Evolutionary conservation across 35 echinoderm and acorn worm genomes (phyloP), one percentile per base, ranked within the genome.

Genomic region (Apostichopus parvimensis): DNA sequence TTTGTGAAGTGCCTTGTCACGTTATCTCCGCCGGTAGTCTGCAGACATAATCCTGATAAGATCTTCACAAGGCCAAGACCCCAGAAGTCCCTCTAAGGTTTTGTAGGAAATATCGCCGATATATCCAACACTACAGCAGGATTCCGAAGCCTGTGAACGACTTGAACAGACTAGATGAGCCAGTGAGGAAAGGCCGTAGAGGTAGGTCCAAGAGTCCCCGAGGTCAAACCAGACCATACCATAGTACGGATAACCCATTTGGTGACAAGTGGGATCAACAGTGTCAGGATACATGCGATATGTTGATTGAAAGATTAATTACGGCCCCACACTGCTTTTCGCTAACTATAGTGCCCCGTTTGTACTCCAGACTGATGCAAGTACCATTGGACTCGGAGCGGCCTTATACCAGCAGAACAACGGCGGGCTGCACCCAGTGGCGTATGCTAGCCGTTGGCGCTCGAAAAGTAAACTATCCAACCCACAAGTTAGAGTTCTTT

Each of bases 1-100:
- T 86, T 66, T 17, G 87, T 97, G 24, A 94, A 93, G 57, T 97
- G 86, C 87, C 92, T 98, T 57, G 96, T 7, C 96, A 98, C 89
- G 93, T 95, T 0, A 80, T 98, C 13, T 93, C 91, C 6, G 77
- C 77, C 5, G 92, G 95, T 4, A 94, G 94, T 5, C 85, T 95
- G 58, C 58, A 83, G 5, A 90, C 94, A 13, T 34, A 82, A 95
- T 66, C 93, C 91, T 72, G 72, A 78, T 59, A 98, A 95, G 78
- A 56, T 72, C 14, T 78, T 62, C 21, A 87, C 54, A 9, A 92
- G 89, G 93, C 91, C 92, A 14, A 64, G 73, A 15, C 95, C 95
- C 11, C 17, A 60, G 12, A 97, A 94, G 28, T 34, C 28, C 28
- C 28, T 34, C 28, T 1, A 1, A 34, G 28, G 28, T 34, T 34